Evolutionary conservation across 2,113 vertebrate species (phyloP), one percentile per base, ranked within the genome.

Genomic region (Psammodynastes pulverulentus): DNA sequence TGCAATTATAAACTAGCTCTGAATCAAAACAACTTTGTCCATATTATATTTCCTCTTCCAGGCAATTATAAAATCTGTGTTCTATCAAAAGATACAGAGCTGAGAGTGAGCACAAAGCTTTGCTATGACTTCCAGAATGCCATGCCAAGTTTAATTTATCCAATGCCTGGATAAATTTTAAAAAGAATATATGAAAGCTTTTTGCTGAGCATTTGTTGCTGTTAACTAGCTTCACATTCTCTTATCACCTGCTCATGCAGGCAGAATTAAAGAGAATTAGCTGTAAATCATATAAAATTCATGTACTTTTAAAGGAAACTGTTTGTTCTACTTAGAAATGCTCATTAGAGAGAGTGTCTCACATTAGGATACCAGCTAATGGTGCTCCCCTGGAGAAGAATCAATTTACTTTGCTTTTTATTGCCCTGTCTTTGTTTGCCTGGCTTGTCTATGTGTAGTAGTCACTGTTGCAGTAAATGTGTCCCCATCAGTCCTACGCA

Each of bases 261-360:
- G 97, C 97, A 97, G 97, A 98, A 97, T 96, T 95, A 96, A 97
- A 95, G 95, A 95, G 97, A 97, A 97, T 97, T 97, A 97, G 97
- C 96, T 95, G 95, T 96, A 97, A 97, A 97, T 97, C 97, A 96
- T 97, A 96, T 26, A 92, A 97, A 97, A 98, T 98, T 97, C 97
- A 97, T 96, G 97, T 97, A 96, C 96, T 96, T 97, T 97, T 95
- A 96, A 97, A 96, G 95, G 94, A 94, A 97, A 96, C 95, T 97
- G 96, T 97, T 97, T 98, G 94, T 94, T 95, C 94, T 97, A 52
- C 94, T 96, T 95, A 92, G 95, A 95, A 95, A 95, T 29, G 92
- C 96, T 96, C 91, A 72, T 94, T 89, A 56, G 88, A 93, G 93
- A 95, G 93, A 96, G 95, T 95, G 92, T 87, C 90, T 93, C 87